Evolutionary conservation across 2,888 invertebrate species (phyloP), one percentile per base, ranked within the genome.

Genomic region (Nemurella pictetii): DNA sequence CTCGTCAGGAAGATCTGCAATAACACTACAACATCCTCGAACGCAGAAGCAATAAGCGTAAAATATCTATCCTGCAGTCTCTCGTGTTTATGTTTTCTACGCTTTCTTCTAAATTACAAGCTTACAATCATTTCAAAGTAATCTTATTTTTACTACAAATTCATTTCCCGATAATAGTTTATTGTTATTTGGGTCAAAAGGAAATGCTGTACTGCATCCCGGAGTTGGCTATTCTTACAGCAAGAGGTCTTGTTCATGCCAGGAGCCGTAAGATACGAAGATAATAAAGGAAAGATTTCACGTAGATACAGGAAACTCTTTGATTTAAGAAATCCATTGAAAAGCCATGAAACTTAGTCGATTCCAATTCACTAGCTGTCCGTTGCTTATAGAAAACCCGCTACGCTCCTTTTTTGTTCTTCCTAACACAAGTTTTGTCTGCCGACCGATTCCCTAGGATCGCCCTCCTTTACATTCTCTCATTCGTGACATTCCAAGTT

Each of bases 301-400:
- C 72, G 26, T 27, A 82, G 82, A 82, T 72, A 72, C n/a, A 30
- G 26, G 72, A 82, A 82, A 82, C 72, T 82, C 82, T 82, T 82
- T 82, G 72, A 82, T 82, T 82, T 82, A 82, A 82, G 82, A 82
- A 82, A 82, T 28, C 82, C 27, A 82, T 82, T 82, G 82, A 82
- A 55, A 55, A 5, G 9, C 72, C 82, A 78, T 78, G 78, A 78
- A 78, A 30, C 78, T 78, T 15, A 28, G 72, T 82, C 82, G 55
- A 20, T 55, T 82, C 72, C 82, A 82, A 82, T 82, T 26, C 82
- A 82, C 82, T 78, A 29, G 28, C 78, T 82, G 82, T 55, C 72
- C 82, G 27, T 55, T 27, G 29, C n/a, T 32, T 30, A 72, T 26
- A 55, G 72, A 55, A 72, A 72, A 82, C 82, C 55, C 72, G 28